These are phyloP conservation scores for Chloroclystis v-ata DNA, from an alignment of 2,888 invertebrate species.

Conservation along the genomic window DNA sequence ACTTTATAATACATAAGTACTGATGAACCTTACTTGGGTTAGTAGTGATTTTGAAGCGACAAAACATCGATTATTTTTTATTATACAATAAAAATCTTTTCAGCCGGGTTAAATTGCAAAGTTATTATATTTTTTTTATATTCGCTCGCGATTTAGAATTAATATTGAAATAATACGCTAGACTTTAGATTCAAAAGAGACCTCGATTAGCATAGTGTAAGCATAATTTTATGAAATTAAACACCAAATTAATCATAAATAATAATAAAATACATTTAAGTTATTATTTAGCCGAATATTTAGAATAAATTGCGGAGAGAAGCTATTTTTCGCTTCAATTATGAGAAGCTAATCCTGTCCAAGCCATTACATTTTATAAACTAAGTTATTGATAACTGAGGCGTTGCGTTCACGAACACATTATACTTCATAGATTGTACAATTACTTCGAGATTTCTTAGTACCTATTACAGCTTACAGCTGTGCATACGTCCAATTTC, in stretches of 20 bases:
- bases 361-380: conserved; percentile 19
- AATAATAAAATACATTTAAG: conserved; percentile 39
- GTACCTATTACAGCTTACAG: conserved; percentile 8
- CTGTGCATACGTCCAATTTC: conserved; percentile 19
- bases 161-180: conserved; percentile 35
- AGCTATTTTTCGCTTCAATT: conserved; percentile 20
- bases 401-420: conserved; percentile 21
- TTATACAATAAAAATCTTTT: conserved; percentile 2
- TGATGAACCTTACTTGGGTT: conserved; percentile 2
- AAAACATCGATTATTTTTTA: conserved; percentile 4
- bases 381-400: conserved; percentile 14
- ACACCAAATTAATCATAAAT: conserved; percentile 71
- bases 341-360: conserved; percentile 24
- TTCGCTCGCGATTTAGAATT: conserved; percentile 18
- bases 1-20: conserved; percentile 6
- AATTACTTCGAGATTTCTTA: conserved; percentile 10
- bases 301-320: conserved; percentile 31
- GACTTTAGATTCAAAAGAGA: conserved; percentile 36
- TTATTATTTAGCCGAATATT: conserved; percentile 36
- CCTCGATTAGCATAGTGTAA: conserved; percentile 38
- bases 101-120: conserved; percentile 8
- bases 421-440: conserved; percentile 12
- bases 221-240: conserved; percentile 60
- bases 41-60: conserved; percentile 7
- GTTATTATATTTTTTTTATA: conserved; percentile 5